Conservation (phyloP, 2,888 invertebrate genomes). For the Euzophera pinguis region DNA sequence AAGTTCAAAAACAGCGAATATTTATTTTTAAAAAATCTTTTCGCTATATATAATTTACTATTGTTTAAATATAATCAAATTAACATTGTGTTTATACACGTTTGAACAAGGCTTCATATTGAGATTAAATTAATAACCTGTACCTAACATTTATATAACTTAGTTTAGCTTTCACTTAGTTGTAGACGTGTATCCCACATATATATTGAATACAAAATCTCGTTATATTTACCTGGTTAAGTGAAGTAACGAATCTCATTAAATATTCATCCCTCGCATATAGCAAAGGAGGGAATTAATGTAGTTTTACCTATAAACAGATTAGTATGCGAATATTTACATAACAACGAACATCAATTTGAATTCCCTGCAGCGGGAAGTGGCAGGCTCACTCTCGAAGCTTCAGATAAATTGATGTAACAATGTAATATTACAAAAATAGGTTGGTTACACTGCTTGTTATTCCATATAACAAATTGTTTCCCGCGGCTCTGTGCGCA, state of each 20-base stretch:
- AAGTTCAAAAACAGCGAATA: too few species aligned
- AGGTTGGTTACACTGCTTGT: too few species aligned
- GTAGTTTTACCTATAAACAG: slow-evolving; percentile 1
- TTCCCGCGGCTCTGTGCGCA: too few species aligned
- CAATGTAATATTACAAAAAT: not conserved
- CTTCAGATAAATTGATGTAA: too few species aligned
- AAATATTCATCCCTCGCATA: not conserved
- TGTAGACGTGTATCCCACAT: not conserved
- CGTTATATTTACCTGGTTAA: not conserved
- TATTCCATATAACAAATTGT: too few species aligned
- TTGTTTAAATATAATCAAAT: too few species aligned
- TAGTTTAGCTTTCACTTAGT: not conserved
- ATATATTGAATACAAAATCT: not conserved
- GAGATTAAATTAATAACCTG: too few species aligned
- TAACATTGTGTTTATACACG: too few species aligned
- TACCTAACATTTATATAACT: not conserved
- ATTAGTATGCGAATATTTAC: slow-evolving; percentile 1
- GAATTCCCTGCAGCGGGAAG: not conserved
- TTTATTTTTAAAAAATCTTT: too few species aligned
- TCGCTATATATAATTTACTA: too few species aligned
- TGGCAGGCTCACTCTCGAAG: not conserved
- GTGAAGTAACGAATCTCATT: not conserved
- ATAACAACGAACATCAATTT: not conserved
- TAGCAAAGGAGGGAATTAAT: not conserved
- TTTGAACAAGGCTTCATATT: too few species aligned